Percentiles rank a stretch among this genome's conserved stretches.
Conservation (phyloP, 2,888 invertebrate genomes). For the Drosophila crucigera region DNA sequence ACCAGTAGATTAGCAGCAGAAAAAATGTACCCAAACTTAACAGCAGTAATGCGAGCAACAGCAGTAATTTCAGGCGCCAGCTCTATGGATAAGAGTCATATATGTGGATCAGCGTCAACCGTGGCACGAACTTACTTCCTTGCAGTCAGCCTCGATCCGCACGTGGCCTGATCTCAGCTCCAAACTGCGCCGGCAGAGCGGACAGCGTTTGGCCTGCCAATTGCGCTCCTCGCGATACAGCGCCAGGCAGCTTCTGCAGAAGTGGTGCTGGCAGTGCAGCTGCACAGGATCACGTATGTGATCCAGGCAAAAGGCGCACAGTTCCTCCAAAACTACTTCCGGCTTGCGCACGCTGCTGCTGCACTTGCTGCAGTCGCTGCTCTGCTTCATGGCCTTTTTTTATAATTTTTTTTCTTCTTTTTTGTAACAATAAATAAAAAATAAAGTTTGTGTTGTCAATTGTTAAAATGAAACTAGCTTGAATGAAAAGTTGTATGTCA, state of each 20-base stretch:
- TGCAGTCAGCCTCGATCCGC: not conserved
- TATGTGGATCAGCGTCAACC: not conserved
- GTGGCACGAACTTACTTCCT: conserved; percentile 24
- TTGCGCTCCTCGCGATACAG: conserved; percentile 46
- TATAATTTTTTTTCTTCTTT: not conserved
- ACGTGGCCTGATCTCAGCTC: too few relatives aligned
- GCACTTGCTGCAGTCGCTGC: conserved; percentile 1
- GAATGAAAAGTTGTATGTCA: not conserved
- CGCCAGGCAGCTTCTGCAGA: conserved; percentile 51
- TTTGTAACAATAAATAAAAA: not conserved
- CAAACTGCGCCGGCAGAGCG: conserved; percentile 56
- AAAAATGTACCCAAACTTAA: conserved; percentile 60
- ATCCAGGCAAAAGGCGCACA: conserved; percentile 62
- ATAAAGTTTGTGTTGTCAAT: conserved; percentile 6
- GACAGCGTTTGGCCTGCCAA: conserved; percentile 61
- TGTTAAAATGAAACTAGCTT: conserved; percentile 11
- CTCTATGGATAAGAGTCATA: conserved; percentile 19
- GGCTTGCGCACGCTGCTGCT: not conserved
- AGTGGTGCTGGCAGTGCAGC: conserved; percentile 57
- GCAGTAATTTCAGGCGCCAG: conserved; percentile 40
- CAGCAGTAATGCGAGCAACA: conserved; percentile 40
- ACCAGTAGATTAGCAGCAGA: conserved; percentile 64
- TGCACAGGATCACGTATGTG: conserved; percentile 44
- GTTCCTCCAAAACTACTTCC: conserved; percentile 5
- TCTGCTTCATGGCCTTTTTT: conserved; percentile 4